A percentile compares a stretch with the other conserved stretches of the same genome.
phyloP scores from a whole-genome alignment of 2,797 vertebrate species.

The Buphagus erythrorhynchus region DNA sequence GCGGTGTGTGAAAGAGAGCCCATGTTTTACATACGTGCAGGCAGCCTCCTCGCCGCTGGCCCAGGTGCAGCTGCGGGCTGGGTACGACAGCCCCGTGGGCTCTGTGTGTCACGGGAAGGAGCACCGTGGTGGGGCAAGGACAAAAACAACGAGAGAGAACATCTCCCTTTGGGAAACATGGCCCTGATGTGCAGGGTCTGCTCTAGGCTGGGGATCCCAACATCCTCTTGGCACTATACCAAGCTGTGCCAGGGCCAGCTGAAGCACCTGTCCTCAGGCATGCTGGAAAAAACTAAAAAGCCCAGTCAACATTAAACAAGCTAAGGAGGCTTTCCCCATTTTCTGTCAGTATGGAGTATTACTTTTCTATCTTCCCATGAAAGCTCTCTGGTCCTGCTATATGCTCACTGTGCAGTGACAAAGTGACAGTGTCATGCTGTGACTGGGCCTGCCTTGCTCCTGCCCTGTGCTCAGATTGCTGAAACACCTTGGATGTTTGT shows the following conservation, averaged over 20 bases:
- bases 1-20: not conserved
- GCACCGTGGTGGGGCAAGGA: not conserved
- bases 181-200: not conserved
- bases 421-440: fast-evolving
- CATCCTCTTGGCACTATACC: not conserved
- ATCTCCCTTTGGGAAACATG: not conserved
- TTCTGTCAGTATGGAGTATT: not conserved
- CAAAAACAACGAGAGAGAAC: not conserved
- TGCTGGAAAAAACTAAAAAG: not conserved
- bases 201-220: not conserved
- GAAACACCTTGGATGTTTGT: not conserved
- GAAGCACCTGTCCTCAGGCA: not conserved
- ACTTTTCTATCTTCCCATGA: not conserved
- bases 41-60: not conserved
- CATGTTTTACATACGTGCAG: not conserved
- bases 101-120: not conserved
- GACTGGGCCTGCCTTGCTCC: not conserved
- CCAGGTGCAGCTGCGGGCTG: constrained; percentile 47
- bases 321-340: not conserved
- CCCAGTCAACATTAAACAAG: not conserved
- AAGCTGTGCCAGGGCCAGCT: not conserved
- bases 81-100: not conserved
- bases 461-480: fast-evolving
- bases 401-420: fast-evolving
- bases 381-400: fast-evolving